These are phyloP conservation scores for Procavia capensis DNA, from an alignment of 2,113 vertebrate genomes.

Conservation along the genomic window DNA sequence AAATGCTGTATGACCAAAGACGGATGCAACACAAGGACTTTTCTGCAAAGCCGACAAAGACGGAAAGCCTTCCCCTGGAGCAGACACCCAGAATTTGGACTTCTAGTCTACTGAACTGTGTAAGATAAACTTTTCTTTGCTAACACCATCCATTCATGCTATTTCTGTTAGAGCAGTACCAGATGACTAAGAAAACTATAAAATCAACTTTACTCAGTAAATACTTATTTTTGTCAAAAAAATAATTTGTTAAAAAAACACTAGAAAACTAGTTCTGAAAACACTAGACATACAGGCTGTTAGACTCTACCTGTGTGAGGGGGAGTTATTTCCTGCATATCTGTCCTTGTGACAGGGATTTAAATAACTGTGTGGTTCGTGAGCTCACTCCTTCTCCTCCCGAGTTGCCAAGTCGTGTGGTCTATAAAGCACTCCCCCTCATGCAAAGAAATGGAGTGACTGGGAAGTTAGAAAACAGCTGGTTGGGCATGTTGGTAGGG, in stretches of 20 bases:
- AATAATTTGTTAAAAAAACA: neutral
- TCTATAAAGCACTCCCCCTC: neutral
- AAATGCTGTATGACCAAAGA: no score
- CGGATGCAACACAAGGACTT: no score
- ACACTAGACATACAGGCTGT: no score
- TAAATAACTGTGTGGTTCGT: neutral
- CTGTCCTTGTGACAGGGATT: neutral
- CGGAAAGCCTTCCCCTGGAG: no score
- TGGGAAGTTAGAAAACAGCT: neutral
- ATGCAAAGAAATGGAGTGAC: neutral
- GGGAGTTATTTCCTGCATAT: neutral
- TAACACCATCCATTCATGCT: no score
- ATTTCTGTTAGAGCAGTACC: no score
- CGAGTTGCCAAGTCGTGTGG: neutral
- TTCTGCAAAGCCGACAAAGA: no score
- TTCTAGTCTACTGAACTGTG: no score
- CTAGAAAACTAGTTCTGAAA: neutral
- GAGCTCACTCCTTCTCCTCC: neutral
- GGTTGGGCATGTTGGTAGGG: neutral
- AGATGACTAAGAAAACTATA: no score
- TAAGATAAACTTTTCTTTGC: no score
- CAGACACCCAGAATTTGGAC: no score
- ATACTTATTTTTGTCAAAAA: neutral
- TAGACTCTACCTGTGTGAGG: neutral
- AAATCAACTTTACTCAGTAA: neutral